Percentiles rank a stretch among this genome's conserved stretches.
These are phyloP conservation scores for Stenodema calcarata DNA, from an alignment of 2,888 invertebrate species.

Conservation along the genomic window DNA sequence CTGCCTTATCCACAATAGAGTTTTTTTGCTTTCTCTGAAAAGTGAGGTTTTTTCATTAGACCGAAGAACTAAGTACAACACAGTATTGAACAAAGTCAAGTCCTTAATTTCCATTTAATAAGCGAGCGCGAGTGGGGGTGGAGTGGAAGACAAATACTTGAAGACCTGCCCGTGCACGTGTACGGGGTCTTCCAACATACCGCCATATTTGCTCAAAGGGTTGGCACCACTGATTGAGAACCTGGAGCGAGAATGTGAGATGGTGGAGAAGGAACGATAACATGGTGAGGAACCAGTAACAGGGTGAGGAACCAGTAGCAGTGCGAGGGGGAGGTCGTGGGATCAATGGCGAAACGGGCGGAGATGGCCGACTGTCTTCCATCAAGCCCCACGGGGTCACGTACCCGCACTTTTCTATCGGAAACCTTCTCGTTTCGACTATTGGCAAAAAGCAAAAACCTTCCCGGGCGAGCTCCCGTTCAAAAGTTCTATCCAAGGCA, in stretches of 20 bases:
- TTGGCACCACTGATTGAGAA: background rate
- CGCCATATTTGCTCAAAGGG: background rate
- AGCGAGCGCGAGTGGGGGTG: too few relatives aligned
- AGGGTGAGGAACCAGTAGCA: background rate
- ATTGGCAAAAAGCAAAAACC: too few relatives aligned
- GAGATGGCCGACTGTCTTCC: conserved; percentile 41
- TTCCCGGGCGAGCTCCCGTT: too few relatives aligned
- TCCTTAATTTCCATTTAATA: too few relatives aligned
- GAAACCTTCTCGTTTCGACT: background rate
- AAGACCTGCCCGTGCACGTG: background rate
- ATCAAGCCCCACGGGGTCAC: conserved; percentile 31
- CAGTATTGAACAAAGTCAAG: too few relatives aligned
- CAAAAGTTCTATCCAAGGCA: too few relatives aligned
- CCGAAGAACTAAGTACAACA: too few relatives aligned
- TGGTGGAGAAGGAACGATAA: background rate
- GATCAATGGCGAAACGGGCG: conserved; percentile 39
- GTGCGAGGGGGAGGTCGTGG: background rate
- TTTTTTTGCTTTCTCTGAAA: too few relatives aligned
- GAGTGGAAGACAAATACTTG: too few relatives aligned
- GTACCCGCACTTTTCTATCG: conserved; percentile 28
- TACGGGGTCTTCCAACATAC: background rate
- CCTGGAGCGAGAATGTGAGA: background rate
- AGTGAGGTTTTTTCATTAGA: too few relatives aligned
- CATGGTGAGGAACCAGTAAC: background rate
- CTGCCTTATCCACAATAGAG: too few relatives aligned